These are phyloP conservation scores for Holothuria scabra DNA, from an alignment of 53 echinoderm and acorn worm species.

Conservation along the genomic window DNA sequence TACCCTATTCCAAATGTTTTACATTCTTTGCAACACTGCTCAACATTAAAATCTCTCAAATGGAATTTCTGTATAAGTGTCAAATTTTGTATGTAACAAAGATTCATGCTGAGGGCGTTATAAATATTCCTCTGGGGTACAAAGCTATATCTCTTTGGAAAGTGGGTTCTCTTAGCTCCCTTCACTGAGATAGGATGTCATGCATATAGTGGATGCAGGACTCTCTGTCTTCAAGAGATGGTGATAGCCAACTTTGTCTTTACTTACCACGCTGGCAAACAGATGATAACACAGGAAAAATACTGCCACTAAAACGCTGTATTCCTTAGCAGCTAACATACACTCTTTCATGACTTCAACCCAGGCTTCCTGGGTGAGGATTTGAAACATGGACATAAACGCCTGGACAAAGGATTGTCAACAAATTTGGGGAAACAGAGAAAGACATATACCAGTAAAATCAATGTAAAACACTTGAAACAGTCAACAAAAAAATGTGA, in stretches of 20 bases:
- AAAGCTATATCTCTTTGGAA: no score
- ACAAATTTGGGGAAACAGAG: not conserved
- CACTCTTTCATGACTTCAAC: slow-evolving; percentile 99
- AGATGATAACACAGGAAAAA: slow-evolving; percentile 99
- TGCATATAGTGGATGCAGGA: not conserved
- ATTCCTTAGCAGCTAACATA: slow-evolving; percentile 69
- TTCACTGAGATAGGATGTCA: not conserved
- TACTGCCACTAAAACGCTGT: slow-evolving; percentile 72
- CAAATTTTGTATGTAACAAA: no score
- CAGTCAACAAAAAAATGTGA: not conserved
- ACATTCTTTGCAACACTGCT: no score
- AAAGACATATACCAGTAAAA: not conserved
- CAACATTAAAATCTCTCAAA: no score
- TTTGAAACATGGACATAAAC: slow-evolving; percentile 99
- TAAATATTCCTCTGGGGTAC: no score
- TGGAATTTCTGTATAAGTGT: no score
- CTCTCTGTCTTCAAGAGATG: no score
- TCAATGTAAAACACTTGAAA: not conserved
- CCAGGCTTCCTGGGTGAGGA: slow-evolving; percentile 99
- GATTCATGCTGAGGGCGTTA: no score
- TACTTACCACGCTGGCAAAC: slow-evolving; percentile 99
- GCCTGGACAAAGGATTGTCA: slow-evolving; percentile 70
- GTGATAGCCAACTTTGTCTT: no score
- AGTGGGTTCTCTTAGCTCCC: not conserved
- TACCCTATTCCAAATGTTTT: no score